These are phyloP conservation scores for Oedothorax gibbosus DNA, from an alignment of 1,140 invertebrate genomes.

Conservation along the genomic window DNA sequence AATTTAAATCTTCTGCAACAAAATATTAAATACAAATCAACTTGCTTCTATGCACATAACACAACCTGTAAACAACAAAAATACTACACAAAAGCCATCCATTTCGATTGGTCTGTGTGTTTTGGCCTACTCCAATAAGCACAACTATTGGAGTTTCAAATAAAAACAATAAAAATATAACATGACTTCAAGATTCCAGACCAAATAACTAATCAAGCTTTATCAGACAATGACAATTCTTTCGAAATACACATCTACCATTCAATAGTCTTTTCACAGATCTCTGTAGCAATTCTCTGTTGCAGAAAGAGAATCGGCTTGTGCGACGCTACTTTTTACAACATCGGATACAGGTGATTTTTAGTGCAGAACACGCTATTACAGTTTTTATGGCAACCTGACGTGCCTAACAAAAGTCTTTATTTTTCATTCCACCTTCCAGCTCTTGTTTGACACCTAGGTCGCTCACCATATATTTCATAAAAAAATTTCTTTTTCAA, in stretches of 20 bases:
- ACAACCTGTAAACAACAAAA: conserved; percentile 26
- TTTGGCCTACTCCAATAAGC: conserved; percentile 37
- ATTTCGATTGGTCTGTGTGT: conserved; percentile 2
- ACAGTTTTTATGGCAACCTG: too few species aligned
- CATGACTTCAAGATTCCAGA: conserved; percentile 12
- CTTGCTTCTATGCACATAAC: not conserved
- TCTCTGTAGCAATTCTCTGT: too few species aligned
- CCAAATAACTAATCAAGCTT: conserved; percentile 34
- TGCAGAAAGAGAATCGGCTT: too few species aligned
- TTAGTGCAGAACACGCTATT: too few species aligned
- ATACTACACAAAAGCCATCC: conserved; percentile 20
- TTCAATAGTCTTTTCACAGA: not conserved
- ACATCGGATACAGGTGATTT: too few species aligned
- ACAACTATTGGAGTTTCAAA: not conserved
- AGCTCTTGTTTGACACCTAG: too few species aligned
- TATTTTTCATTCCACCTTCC: too few species aligned
- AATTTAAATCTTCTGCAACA: conserved; percentile 15
- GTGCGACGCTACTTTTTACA: too few species aligned
- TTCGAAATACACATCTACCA: not conserved
- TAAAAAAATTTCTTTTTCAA: conserved; percentile 22
- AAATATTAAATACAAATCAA: not conserved
- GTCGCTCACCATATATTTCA: too few species aligned
- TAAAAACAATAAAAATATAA: conserved; percentile 18
- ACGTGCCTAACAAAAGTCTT: too few species aligned
- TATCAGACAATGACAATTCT: not conserved